phyloP scores from a whole-genome alignment of 2,797 vertebrate species.

The Vespertilio murinus region DNA sequence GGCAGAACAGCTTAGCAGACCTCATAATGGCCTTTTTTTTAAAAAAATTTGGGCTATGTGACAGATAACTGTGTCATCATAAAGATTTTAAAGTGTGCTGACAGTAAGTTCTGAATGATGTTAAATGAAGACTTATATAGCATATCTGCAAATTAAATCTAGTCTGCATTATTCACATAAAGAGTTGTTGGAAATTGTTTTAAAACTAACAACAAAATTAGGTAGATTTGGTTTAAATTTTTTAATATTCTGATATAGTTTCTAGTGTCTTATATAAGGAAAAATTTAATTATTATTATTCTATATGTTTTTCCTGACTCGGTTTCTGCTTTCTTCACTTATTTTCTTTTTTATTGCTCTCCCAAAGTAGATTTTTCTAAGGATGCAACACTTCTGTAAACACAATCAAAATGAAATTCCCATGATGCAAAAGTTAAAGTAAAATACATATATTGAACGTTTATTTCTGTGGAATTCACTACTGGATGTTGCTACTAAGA shows the following conservation, averaged over 20 bases:
- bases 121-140: background rate
- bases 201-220: conserved; percentile 29
- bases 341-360: conserved; percentile 37
- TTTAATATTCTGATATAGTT: conserved; percentile 4
- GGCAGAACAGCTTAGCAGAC: background rate
- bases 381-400: background rate
- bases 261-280: conserved; percentile 8
- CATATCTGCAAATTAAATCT: conserved; percentile 9
- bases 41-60: background rate
- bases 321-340: background rate
- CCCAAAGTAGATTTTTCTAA: conserved; percentile 25
- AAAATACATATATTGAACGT: background rate
- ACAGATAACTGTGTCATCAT: conserved; percentile 23
- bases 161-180: background rate
- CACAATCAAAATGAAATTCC: background rate
- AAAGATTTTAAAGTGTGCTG: conserved; percentile 32
- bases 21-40: background rate
- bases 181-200: conserved; percentile 8
- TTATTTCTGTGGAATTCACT: conserved; percentile 3
- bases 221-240: background rate
- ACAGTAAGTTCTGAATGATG: background rate
- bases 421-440: conserved; percentile 30
- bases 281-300: conserved; percentile 11
- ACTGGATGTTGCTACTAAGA: conserved; percentile 6
- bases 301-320: background rate